phyloP scores from a whole-genome alignment of 2,113 vertebrate genomes.

The Pomatorhinus ruficollis region DNA sequence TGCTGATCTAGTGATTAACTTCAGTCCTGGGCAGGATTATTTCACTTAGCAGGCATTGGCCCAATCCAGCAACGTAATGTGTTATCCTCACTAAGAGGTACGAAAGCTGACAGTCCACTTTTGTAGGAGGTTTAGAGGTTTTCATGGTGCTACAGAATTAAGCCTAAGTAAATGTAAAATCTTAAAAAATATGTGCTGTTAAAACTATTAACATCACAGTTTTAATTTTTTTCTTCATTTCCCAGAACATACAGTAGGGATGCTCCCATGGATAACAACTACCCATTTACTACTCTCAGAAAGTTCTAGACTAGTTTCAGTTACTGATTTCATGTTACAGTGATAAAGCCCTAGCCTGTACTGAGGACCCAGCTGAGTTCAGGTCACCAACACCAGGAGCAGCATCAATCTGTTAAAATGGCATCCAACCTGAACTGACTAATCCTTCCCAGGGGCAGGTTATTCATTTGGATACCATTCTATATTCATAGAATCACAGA shows the following conservation, averaged over 20 bases:
- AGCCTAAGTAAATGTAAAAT: not conserved
- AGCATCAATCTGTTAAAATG: not conserved
- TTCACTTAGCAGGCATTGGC: not conserved
- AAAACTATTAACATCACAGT: not conserved
- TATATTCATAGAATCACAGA: not conserved
- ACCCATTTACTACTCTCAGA: not conserved
- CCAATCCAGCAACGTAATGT: not conserved
- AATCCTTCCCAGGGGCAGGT: not conserved
- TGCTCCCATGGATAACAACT: not conserved
- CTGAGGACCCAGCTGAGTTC: not conserved
- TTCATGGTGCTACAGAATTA: not conserved
- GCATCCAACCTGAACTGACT: not conserved
- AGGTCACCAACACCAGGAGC: not conserved
- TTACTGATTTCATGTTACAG: not conserved
- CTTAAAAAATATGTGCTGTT: not conserved
- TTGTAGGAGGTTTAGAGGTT: not conserved
- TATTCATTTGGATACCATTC: not conserved
- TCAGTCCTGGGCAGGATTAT: not conserved
- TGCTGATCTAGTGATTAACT: not conserved
- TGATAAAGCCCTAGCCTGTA: not conserved
- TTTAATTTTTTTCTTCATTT: not conserved
- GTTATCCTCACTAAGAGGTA: not conserved
- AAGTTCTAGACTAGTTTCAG: not conserved
- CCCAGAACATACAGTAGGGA: not conserved
- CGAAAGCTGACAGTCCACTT: not conserved